Conservation (phyloP, 2,797 vertebrate genomes). For the Eidolon dupreanum region DNA sequence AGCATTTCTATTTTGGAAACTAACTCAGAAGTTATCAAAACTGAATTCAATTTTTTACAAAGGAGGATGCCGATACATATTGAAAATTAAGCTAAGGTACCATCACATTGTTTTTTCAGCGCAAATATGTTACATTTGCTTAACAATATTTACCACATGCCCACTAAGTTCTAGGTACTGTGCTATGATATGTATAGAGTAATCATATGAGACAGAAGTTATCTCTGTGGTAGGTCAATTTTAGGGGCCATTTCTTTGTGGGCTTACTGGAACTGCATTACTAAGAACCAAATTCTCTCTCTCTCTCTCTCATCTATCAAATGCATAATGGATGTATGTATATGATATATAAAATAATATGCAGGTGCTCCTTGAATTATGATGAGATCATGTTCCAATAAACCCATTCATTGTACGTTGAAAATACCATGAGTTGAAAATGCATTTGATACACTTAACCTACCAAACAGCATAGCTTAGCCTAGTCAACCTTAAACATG, state of each 20-base stretch:
- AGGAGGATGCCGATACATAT: neutral
- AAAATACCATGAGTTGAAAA: neutral
- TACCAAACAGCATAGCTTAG: neutral
- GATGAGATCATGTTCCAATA: neutral
- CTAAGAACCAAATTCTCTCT: neutral
- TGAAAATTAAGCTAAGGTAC: neutral
- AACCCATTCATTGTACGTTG: neutral
- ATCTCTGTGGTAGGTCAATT: neutral
- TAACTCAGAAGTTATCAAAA: neutral
- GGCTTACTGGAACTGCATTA: neutral
- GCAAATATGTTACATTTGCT: neutral
- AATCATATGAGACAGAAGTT: neutral
- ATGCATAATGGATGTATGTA: neutral
- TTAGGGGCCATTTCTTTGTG: neutral
- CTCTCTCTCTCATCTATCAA: neutral
- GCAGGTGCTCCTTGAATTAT: neutral
- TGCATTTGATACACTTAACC: neutral
- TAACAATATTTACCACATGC: neutral
- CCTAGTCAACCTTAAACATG: neutral
- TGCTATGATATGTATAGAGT: neutral
- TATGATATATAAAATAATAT: neutral
- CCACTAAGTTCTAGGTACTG: neutral
- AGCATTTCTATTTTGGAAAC: constrained; percentile 26
- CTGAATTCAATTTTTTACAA: constrained; percentile 36
- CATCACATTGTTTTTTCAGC: neutral